These are phyloP conservation scores for Acropora tenuis DNA, from an alignment of 64 coral and sea anemone species.

Conservation along the genomic window DNA sequence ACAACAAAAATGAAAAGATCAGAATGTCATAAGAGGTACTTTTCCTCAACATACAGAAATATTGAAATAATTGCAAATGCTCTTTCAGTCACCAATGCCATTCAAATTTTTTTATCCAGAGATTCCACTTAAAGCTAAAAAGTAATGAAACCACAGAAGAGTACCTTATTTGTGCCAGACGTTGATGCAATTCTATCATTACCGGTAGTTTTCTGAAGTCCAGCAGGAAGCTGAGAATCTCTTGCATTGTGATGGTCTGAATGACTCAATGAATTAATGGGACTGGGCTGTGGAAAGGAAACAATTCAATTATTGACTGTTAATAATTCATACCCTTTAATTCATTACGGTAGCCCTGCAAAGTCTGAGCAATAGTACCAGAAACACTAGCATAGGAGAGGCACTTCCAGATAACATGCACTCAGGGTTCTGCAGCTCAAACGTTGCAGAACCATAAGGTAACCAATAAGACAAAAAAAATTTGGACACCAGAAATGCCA, in stretches of 20 bases:
- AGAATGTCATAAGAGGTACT: no score
- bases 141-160: background rate
- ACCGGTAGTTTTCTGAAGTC: conserved; percentile 11
- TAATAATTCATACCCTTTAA: no score
- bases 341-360: no score
- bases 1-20: background rate
- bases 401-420: no score
- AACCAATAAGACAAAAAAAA: no score
- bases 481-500: no score
- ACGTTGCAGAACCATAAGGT: no score
- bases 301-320: background rate
- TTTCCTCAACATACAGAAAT: no score
- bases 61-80: background rate
- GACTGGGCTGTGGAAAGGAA: conserved; percentile 43
- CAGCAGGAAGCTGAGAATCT: conserved; percentile 55
- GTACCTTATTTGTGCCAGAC: conserved; percentile 76
- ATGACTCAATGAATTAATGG: conserved; percentile 72
- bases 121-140: background rate
- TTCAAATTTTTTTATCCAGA: background rate
- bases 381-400: no score
- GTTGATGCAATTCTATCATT: conserved; percentile 45
- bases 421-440: no score
- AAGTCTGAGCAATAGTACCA: no score
- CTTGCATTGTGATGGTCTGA: conserved; percentile 46
- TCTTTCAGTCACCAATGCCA: no score